Evolutionary conservation across 2,888 invertebrate species (phyloP).

Genomic region (Polydesmus complanatus): DNA sequence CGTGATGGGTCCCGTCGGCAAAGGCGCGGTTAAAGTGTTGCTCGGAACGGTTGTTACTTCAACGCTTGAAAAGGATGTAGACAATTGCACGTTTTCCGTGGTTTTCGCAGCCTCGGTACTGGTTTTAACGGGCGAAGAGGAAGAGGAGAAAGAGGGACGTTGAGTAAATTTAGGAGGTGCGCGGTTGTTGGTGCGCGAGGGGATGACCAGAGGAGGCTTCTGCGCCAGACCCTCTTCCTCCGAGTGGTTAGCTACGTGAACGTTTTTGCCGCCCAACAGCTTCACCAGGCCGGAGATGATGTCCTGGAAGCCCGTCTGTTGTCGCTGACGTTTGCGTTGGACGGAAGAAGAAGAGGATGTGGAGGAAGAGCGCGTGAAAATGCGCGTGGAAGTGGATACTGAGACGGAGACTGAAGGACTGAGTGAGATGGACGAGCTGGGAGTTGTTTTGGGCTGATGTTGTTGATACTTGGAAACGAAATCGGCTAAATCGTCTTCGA

Average conservation of each 20-base stretch:
- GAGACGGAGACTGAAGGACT: background rate
- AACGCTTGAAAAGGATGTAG: background rate
- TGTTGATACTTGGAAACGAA: background rate
- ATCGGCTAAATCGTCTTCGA: slow-evolving; percentile 6
- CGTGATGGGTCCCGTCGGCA: slow-evolving; percentile 21
- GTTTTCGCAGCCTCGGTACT: background rate
- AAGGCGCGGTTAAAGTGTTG: background rate
- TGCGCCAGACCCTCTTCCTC: slow-evolving; percentile 31
- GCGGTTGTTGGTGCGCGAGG: slow-evolving; percentile 62
- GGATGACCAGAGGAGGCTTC: slow-evolving; percentile 19
- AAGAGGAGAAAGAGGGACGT: background rate
- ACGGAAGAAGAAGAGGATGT: background rate
- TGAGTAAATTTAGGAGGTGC: slow-evolving; percentile 74
- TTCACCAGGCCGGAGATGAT: slow-evolving; percentile 74
- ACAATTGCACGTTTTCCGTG: background rate
- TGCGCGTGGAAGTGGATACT: slow-evolving; percentile 3
- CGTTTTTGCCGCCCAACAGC: slow-evolving; percentile 72
- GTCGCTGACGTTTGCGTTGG: slow-evolving; percentile 2
- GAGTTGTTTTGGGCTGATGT: background rate
- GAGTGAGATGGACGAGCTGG: background rate
- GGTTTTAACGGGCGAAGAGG: background rate
- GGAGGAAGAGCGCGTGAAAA: slow-evolving; percentile 5
- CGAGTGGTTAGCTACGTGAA: slow-evolving; percentile 28
- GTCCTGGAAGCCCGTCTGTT: slow-evolving; percentile 46
- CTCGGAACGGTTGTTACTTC: background rate